Conservation (phyloP, 2,113 vertebrate genomes). For the Upupa epops region DNA sequence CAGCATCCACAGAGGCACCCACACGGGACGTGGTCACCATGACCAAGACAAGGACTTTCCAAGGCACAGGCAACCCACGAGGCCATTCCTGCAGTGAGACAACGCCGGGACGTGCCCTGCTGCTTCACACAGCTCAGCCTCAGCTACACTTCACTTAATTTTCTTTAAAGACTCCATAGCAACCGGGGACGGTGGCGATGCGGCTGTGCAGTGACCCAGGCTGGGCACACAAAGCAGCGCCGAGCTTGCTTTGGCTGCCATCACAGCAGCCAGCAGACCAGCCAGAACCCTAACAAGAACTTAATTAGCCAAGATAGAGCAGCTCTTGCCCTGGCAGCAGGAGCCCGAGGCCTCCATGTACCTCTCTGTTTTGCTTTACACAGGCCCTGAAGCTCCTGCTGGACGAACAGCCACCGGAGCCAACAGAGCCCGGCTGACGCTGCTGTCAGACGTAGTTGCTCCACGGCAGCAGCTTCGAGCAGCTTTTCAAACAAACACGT, state of each 20-base stretch:
- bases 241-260: conserved; percentile 8
- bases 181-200: not conserved
- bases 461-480: not conserved
- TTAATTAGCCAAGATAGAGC: conserved; percentile 40
- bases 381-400: not conserved
- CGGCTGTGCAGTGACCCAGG: not conserved
- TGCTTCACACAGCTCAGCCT: conserved; percentile 2
- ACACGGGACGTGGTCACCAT: fast-evolving
- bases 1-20: not conserved
- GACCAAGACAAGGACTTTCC: not conserved
- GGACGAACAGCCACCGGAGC: not conserved
- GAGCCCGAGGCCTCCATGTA: not conserved
- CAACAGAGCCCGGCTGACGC: not conserved
- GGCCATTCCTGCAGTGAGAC: not conserved
- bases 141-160: conserved; percentile 17
- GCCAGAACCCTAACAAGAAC: conserved; percentile 44
- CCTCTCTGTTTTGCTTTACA: not conserved
- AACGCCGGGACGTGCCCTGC: not conserved
- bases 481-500: not conserved
- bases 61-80: not conserved
- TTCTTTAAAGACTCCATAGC: conserved; percentile 38
- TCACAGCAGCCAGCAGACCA: not conserved
- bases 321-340: conserved; percentile 30
- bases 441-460: fast-evolving
- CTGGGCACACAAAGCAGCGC: conserved; percentile 44